A percentile compares a stretch with the other conserved stretches of the same genome.
Evolutionary conservation across 1,140 invertebrate species (phyloP).

Genomic region (Heterodera schachtii): DNA sequence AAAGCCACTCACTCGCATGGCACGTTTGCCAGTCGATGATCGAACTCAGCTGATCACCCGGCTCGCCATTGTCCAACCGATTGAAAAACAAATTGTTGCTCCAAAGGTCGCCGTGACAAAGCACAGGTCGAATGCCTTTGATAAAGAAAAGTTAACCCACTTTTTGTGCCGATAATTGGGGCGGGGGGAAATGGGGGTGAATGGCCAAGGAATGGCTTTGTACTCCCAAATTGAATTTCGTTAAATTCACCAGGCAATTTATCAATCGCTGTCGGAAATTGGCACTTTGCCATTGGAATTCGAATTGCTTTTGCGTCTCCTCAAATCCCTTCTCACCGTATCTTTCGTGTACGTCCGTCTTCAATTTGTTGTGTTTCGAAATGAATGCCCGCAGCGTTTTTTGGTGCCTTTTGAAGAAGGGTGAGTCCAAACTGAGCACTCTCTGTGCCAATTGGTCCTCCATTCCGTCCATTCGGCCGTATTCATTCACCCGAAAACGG

Average conservation of each 20-base stretch:
- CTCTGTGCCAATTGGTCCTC: slow-evolving; percentile 25
- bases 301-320: background rate
- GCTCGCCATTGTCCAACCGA: background rate
- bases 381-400: slow-evolving; percentile 28
- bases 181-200: background rate
- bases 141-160: background rate
- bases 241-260: too few relatives aligned
- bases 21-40: slow-evolving; percentile 41
- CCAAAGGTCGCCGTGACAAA: slow-evolving; percentile 39
- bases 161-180: too few relatives aligned
- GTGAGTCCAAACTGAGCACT: slow-evolving; percentile 26
- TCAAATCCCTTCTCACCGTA: slow-evolving; percentile 3
- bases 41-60: slow-evolving; percentile 21
- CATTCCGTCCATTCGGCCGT: slow-evolving; percentile 16
- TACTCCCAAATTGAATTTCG: too few relatives aligned
- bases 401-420: slow-evolving; percentile 27
- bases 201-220: too few relatives aligned
- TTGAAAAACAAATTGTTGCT: slow-evolving; percentile 39
- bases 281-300: too few relatives aligned
- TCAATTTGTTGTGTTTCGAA: slow-evolving; percentile 20
- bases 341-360: slow-evolving; percentile 24
- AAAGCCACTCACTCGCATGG: slow-evolving; percentile 4
- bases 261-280: too few relatives aligned
- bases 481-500: slow-evolving; percentile 17
- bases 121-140: slow-evolving; percentile 27